phyloP scores from a whole-genome alignment of 2,797 vertebrate genomes.

The Clarias laeviceps region DNA sequence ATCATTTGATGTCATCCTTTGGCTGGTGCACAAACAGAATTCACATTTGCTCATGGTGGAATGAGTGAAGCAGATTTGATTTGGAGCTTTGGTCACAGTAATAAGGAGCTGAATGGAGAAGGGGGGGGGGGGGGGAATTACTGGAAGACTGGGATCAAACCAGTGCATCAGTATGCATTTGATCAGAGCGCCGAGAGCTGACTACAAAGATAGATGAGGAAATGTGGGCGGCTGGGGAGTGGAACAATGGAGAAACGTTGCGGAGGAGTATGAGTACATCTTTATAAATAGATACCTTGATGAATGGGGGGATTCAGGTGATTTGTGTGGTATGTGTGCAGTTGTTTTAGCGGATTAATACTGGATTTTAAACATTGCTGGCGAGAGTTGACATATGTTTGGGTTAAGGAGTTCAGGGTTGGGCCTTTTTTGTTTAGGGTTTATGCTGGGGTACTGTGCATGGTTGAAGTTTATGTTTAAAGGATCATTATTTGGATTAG shows the following conservation, averaged over 20 bases:
- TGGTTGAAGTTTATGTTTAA: not conserved
- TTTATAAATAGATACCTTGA: too few relatives aligned
- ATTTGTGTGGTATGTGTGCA: not conserved
- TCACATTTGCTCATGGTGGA: slow-evolving; percentile 41
- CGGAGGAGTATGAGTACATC: not conserved
- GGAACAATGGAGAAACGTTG: slow-evolving; percentile 5
- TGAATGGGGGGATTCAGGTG: not conserved
- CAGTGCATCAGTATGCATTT: slow-evolving; percentile 46
- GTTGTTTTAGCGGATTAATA: not conserved
- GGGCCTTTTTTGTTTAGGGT: not conserved
- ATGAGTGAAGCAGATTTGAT: slow-evolving; percentile 37
- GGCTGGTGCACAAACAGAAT: slow-evolving; percentile 19
- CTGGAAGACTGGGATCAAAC: slow-evolving; percentile 51
- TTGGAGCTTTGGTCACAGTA: slow-evolving; percentile 35
- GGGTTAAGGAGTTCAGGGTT: not conserved
- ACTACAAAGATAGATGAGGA: slow-evolving; percentile 40
- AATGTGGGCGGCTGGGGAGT: slow-evolving; percentile 2
- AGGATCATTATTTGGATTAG: not conserved
- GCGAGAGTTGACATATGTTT: not conserved
- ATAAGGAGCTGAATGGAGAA: slow-evolving; percentile 41
- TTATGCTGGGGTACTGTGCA: not conserved
- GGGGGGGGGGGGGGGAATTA: slow-evolving; percentile 21
- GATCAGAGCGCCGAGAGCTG: slow-evolving; percentile 39
- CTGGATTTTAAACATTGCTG: not conserved
- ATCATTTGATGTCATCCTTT: slow-evolving; percentile 40